Evolutionary conservation across 92 coral and sea anemone genomes (phyloP).

Genomic region (Phenganax marumi): DNA sequence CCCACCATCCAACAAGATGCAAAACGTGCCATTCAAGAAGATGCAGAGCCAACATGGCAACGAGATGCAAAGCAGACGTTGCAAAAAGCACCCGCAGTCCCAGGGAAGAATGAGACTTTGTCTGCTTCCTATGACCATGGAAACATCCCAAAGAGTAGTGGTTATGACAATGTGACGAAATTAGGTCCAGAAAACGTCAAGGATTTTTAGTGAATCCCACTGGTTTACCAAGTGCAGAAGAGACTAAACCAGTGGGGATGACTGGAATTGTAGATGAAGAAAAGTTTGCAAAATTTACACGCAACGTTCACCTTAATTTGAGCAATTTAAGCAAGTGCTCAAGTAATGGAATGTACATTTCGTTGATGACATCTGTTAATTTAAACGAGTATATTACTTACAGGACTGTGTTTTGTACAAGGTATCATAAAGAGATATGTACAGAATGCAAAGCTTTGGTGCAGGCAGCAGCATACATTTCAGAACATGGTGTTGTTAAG

Average conservation of each 20-base stretch:
- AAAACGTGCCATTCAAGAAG: no score
- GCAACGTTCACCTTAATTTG: background rate
- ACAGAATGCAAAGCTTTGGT: constrained; percentile 49
- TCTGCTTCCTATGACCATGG: constrained; percentile 24
- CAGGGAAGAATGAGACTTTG: background rate
- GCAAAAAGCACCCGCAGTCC: constrained; percentile 3
- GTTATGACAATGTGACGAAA: background rate
- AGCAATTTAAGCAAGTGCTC: background rate
- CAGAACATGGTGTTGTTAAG: constrained; percentile 49
- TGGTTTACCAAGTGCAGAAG: constrained; percentile 43
- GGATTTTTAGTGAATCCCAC: constrained; percentile 54
- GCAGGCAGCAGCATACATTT: constrained; percentile 44
- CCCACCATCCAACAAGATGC: no score
- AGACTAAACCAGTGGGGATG: background rate
- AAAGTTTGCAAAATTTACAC: background rate
- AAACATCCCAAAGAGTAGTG: constrained; percentile 1
- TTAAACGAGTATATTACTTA: constrained; percentile 44
- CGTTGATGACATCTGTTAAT: constrained; percentile 47
- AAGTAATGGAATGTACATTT: constrained; percentile 30
- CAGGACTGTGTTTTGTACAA: constrained; percentile 48
- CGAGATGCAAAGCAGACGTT: background rate
- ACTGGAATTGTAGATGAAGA: background rate
- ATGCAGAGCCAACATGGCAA: no score
- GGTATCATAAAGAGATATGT: constrained; percentile 56
- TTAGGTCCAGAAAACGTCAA: constrained; percentile 15